Evolutionary conservation across 2,797 vertebrate genomes (phyloP).

Genomic region (Cyprinella venusta): DNA sequence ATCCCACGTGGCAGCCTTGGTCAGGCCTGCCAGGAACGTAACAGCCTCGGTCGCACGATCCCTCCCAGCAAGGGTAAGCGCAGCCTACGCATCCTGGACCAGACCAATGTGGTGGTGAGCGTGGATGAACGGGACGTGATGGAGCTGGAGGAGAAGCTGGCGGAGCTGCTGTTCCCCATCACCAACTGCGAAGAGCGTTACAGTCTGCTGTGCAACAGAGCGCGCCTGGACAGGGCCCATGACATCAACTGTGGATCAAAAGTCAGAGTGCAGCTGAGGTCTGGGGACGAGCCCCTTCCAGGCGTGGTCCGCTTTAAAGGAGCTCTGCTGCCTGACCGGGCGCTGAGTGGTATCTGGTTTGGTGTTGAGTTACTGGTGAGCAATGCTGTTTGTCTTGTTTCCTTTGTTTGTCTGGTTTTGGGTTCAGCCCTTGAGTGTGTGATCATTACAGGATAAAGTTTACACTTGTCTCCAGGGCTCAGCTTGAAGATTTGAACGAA

Average conservation of each 20-base stretch:
- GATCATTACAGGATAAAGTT: constrained; percentile 66
- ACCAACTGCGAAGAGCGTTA: constrained; percentile 97
- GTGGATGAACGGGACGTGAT: constrained; percentile 92
- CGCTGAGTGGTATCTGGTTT: constrained; percentile 94
- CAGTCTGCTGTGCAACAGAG: constrained; percentile 87
- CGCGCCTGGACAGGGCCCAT: constrained; percentile 85
- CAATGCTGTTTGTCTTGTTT: background rate
- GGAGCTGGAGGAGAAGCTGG: constrained; percentile 92
- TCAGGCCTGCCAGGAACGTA: constrained; percentile 92
- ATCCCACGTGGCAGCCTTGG: constrained; percentile 94
- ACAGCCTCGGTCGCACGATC: constrained; percentile 86
- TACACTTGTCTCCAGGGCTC: constrained; percentile 62
- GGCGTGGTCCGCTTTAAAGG: constrained; percentile 97
- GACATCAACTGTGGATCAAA: constrained; percentile 92
- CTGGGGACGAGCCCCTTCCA: constrained; percentile 90
- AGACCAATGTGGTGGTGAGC: constrained; percentile 88
- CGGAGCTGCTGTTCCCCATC: constrained; percentile 95
- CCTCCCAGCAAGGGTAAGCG: constrained; percentile 93
- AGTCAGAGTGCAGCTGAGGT: constrained; percentile 92
- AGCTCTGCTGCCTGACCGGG: constrained; percentile 89
- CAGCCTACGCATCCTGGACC: constrained; percentile 93
- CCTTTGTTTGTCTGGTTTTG: background rate
- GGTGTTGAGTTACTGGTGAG: constrained; percentile 98
- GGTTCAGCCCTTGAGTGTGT: constrained; percentile 15
- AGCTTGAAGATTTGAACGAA: background rate